Evolutionary conservation across 2,113 vertebrate genomes (phyloP).

Genomic region (Cephalopholis sonnerati): DNA sequence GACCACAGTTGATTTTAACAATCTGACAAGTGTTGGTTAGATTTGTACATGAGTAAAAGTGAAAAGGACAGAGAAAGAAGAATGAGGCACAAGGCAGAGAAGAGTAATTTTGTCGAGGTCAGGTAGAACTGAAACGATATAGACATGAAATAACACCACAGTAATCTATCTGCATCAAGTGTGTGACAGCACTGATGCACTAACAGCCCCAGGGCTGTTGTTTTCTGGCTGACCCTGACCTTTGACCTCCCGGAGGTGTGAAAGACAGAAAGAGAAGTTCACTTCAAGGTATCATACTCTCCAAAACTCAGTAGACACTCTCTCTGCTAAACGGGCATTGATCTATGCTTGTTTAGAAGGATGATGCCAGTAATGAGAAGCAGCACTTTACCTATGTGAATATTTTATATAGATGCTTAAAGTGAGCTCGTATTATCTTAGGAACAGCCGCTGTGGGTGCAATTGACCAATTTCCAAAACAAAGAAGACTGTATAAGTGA

Average conservation of each 20-base stretch:
- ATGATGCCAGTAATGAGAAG: background rate
- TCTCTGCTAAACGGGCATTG: background rate
- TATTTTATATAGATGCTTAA: too few relatives aligned
- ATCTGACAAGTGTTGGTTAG: constrained; percentile 6
- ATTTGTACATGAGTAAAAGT: background rate
- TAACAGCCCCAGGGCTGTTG: background rate
- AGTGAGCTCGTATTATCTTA: too few relatives aligned
- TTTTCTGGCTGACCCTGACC: constrained; percentile 10
- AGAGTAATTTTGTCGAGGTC: background rate
- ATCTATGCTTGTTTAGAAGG: too few relatives aligned
- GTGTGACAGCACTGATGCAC: background rate
- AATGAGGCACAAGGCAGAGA: background rate
- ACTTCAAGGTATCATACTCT: background rate
- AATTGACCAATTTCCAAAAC: too few relatives aligned
- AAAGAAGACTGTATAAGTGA: too few relatives aligned
- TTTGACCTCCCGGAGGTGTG: background rate
- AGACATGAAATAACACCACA: constrained; percentile 3
- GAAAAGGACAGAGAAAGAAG: constrained; percentile 1
- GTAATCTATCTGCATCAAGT: background rate
- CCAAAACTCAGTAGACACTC: background rate
- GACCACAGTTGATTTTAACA: background rate
- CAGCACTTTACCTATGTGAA: background rate
- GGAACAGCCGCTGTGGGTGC: too few relatives aligned
- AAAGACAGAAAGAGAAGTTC: background rate
- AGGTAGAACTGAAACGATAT: background rate